A percentile compares a stretch with the other conserved stretches of the same genome.
Evolutionary conservation across 2,797 vertebrate genomes (phyloP).

Genomic region (Myripristis murdjan): DNA sequence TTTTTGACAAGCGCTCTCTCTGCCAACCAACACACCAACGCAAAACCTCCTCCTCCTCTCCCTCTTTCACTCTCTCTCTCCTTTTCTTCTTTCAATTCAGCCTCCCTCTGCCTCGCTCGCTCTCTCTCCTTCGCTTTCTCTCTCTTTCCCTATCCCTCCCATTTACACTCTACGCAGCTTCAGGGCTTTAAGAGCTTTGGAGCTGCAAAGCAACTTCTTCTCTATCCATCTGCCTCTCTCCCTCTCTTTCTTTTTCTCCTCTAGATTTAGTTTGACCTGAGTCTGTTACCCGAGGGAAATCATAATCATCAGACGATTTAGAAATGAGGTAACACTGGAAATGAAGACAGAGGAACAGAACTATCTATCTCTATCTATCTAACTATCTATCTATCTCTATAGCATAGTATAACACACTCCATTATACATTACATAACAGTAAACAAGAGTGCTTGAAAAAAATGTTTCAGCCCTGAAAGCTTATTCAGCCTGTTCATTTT

Average conservation of each 20-base stretch:
- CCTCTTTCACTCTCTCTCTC: conserved; percentile 42
- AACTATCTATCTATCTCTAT: not conserved
- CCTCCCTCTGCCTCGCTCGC: conserved; percentile 48
- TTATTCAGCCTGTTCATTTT: not conserved
- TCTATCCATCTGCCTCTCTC: conserved; percentile 61
- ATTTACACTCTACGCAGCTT: conserved; percentile 68
- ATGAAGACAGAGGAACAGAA: conserved; percentile 33
- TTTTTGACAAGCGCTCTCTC: conserved; percentile 77
- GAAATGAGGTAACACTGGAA: conserved; percentile 50
- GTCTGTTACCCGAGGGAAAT: conserved; percentile 70
- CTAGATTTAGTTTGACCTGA: conserved; percentile 74
- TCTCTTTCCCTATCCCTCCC: conserved; percentile 39
- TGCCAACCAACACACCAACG: conserved; percentile 83
- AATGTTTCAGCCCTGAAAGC: not conserved
- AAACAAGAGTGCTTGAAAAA: not conserved
- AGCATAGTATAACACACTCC: not conserved
- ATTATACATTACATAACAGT: not conserved
- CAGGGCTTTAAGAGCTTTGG: conserved; percentile 72
- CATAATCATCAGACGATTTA: conserved; percentile 51
- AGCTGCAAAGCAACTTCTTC: conserved; percentile 69
- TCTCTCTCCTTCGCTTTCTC: conserved; percentile 5
- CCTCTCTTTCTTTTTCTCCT: conserved; percentile 29
- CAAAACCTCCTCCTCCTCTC: conserved; percentile 74
- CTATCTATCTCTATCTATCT: conserved; percentile 36
- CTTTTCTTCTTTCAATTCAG: not conserved